Conservation (phyloP, 1,140 invertebrate species). For the Tetramorium alpestre region DNA sequence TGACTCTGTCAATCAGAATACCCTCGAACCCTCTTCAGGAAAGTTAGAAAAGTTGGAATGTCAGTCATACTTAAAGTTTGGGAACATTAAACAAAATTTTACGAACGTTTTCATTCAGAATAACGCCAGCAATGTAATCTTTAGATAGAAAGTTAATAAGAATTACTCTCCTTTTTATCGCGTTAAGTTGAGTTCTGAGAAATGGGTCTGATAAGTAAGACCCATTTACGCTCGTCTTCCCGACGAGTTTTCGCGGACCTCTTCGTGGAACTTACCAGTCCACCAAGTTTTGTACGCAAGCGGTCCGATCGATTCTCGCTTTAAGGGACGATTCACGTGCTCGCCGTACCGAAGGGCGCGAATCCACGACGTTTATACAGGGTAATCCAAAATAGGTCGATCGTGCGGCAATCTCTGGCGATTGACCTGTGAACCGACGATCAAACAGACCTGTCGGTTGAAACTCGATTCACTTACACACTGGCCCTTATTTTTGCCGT, state of each 20-base stretch:
- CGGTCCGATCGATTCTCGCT: slow-evolving; percentile 67
- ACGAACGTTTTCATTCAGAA: slow-evolving; percentile 26
- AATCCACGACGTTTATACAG: slow-evolving; percentile 65
- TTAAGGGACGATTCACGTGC: slow-evolving; percentile 70
- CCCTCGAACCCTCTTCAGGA: neutral
- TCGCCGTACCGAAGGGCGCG: slow-evolving; percentile 65
- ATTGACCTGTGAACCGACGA: slow-evolving; percentile 3
- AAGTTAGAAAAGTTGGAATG: neutral
- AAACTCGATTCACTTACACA: slow-evolving; percentile 44
- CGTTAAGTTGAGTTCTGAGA: neutral
- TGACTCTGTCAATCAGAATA: slow-evolving; percentile 4
- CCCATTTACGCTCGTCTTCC: slow-evolving; percentile 9
- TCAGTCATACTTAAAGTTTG: neutral
- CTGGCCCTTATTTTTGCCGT: slow-evolving; percentile 28
- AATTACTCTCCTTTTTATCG: slow-evolving; percentile 69
- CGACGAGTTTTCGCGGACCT: neutral
- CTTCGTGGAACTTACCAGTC: slow-evolving; percentile 65
- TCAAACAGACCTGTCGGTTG: neutral
- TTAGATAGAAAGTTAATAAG: slow-evolving; percentile 34
- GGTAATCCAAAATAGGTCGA: slow-evolving; percentile 63
- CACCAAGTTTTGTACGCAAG: slow-evolving; percentile 61
- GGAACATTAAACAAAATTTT: slow-evolving; percentile 32
- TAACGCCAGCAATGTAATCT: neutral
- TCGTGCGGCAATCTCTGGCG: neutral
- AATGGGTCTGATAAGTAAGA: slow-evolving; percentile 30